These are phyloP conservation scores for Zophobas morio DNA, from an alignment of 1,140 invertebrate species.

Conservation along the genomic window DNA sequence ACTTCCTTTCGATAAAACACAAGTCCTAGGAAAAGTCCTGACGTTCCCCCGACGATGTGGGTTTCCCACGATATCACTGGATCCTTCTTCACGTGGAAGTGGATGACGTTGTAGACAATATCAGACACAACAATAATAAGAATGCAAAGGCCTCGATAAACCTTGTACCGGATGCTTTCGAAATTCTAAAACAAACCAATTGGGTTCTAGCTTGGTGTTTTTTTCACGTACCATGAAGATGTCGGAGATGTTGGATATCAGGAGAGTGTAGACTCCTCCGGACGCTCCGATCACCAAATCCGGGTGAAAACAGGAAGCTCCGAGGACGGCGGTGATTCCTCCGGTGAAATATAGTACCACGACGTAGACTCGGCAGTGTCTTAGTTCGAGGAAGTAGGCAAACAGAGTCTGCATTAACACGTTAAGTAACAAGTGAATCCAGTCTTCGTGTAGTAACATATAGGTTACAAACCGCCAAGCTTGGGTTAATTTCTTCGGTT, in stretches of 20 bases:
- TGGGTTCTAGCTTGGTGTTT: constrained; percentile 17
- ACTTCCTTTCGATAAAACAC: constrained; percentile 70
- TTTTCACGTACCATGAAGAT: constrained; percentile 82
- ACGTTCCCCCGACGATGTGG: constrained; percentile 80
- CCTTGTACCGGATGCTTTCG: constrained; percentile 72
- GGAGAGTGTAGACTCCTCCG: constrained; percentile 93
- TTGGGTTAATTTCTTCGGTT: constrained; percentile 78
- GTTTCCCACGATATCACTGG: constrained; percentile 83
- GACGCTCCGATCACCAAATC: constrained; percentile 90
- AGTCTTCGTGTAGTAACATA: constrained; percentile 86
- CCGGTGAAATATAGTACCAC: constrained; percentile 80
- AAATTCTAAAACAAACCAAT: constrained; percentile 71
- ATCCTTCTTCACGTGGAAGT: constrained; percentile 67
- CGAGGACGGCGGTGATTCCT: constrained; percentile 79
- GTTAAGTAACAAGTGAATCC: constrained; percentile 75
- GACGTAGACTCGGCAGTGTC: constrained; percentile 86
- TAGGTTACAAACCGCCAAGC: constrained; percentile 87
- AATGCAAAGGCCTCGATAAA: constrained; percentile 73
- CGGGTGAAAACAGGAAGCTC: constrained; percentile 86
- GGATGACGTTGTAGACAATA: constrained; percentile 69
- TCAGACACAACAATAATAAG: constrained; percentile 75
- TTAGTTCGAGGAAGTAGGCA: constrained; percentile 82
- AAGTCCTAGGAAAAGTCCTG: constrained; percentile 85
- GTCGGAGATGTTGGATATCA: constrained; percentile 92
- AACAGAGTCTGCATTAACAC: constrained; percentile 78